phyloP scores from a whole-genome alignment of 1,140 invertebrate genomes.

The Aphelinus certus region DNA sequence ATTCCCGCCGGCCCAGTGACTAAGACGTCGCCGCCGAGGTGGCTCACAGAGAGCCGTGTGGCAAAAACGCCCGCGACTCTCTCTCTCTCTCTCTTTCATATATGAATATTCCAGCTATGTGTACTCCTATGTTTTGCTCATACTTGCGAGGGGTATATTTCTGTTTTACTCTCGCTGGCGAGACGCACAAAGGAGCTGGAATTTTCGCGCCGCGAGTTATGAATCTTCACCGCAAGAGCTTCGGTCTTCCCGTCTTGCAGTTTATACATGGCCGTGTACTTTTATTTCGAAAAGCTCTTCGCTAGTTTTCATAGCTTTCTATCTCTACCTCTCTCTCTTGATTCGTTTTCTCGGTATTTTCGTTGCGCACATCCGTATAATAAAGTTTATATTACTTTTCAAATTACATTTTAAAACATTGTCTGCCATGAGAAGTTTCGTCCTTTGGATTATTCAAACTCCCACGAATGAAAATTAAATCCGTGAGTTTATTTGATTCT shows the following conservation, averaged over 20 bases:
- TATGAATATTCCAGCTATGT: too few relatives aligned
- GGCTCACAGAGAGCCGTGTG: too few relatives aligned
- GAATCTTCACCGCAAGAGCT: neutral
- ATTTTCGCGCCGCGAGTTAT: constrained; percentile 8
- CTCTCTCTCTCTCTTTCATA: neutral
- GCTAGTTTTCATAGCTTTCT: neutral
- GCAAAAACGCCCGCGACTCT: neutral
- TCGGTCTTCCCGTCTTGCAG: neutral
- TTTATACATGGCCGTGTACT: neutral
- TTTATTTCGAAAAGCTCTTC: neutral
- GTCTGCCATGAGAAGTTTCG: too few relatives aligned
- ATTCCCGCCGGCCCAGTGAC: constrained; percentile 15
- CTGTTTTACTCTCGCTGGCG: neutral
- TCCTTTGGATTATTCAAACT: too few relatives aligned
- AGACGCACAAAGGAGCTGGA: constrained; percentile 7
- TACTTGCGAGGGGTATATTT: neutral
- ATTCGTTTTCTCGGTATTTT: neutral
- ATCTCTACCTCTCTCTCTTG: neutral
- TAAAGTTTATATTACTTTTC: too few relatives aligned
- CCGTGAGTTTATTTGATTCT: too few relatives aligned
- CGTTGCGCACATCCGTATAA: neutral
- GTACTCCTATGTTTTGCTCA: neutral
- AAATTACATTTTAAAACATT: too few relatives aligned
- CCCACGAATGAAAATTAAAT: too few relatives aligned
- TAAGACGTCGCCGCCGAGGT: constrained; percentile 12